Conservation (phyloP, 2,888 invertebrate species). For the Drosophila gaucha region DNA sequence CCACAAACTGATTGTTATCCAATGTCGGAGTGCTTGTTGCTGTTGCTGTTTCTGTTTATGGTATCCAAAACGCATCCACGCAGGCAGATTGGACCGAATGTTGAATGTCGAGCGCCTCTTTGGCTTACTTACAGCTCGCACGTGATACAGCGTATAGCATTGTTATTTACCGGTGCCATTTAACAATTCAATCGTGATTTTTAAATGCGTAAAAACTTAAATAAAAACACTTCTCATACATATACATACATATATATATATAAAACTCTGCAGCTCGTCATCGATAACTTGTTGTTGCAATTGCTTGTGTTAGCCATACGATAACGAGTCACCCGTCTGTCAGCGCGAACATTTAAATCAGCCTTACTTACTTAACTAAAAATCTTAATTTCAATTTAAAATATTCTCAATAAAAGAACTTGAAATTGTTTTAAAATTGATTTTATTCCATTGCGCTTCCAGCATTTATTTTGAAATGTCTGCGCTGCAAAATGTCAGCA, state of each 20-base stretch:
- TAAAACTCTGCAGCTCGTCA: conserved; percentile 56
- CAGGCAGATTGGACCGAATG: conserved; percentile 39
- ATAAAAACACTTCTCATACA: conserved; percentile 65
- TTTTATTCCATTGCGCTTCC: not conserved
- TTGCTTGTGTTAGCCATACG: conserved; percentile 18
- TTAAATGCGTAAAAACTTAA: conserved; percentile 50
- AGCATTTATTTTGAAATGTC: conserved; percentile 1
- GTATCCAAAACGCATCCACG: conserved; percentile 47
- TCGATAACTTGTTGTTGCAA: conserved; percentile 53
- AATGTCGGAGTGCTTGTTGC: conserved; percentile 31
- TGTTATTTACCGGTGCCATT: conserved; percentile 10
- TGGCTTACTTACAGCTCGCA: conserved; percentile 33
- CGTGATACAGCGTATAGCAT: conserved; percentile 31
- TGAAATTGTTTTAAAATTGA: not conserved
- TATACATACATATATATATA: conserved; percentile 33
- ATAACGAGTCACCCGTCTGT: conserved; percentile 12
- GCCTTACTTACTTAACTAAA: too few species aligned
- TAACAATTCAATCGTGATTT: conserved; percentile 2
- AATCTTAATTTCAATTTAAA: not conserved
- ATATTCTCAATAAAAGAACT: not conserved
- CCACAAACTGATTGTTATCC: conserved; percentile 47
- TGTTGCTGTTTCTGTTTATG: conserved; percentile 38
- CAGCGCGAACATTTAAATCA: conserved; percentile 10
- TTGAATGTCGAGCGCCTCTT: conserved; percentile 13
- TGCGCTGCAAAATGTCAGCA: not conserved